Evolutionary conservation across 2,797 vertebrate species (phyloP).

Genomic region (Neosilurus mollespiculum): DNA sequence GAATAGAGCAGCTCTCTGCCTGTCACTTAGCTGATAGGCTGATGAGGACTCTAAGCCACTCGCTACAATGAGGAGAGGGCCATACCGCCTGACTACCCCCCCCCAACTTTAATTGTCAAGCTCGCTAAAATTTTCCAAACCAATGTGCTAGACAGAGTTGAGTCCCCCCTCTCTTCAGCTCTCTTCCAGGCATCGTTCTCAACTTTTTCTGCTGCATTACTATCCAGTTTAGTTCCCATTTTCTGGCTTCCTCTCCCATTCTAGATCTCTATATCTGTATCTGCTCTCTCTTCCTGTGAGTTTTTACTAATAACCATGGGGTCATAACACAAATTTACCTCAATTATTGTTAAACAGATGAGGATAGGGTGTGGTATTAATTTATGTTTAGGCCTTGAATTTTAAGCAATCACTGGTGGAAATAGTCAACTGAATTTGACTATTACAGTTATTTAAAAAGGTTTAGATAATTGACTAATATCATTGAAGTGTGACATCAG

Average conservation of each 20-base stretch:
- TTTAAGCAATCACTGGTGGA: conserved; percentile 72
- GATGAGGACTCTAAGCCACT: conserved; percentile 99
- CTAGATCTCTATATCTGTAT: conserved; percentile 49
- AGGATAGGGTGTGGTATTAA: conserved; percentile 70
- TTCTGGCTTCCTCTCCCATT: conserved; percentile 6
- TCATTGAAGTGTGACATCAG: neutral
- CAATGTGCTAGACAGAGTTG: conserved; percentile 67
- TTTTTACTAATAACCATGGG: conserved; percentile 91
- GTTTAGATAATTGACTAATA: neutral
- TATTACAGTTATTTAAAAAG: neutral
- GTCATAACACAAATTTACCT: conserved; percentile 95
- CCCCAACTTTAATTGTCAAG: conserved; percentile 91
- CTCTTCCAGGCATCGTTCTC: conserved; percentile 29
- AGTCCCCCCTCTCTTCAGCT: conserved; percentile 45
- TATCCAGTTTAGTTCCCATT: conserved; percentile 23
- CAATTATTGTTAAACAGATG: conserved; percentile 82
- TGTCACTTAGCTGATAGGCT: conserved; percentile 99
- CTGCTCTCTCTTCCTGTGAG: conserved; percentile 65
- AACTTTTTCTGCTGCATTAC: conserved; percentile 53
- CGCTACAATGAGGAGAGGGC: conserved; percentile 96
- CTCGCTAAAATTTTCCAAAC: conserved; percentile 95
- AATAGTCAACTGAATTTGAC: neutral
- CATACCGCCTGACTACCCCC: conserved; percentile 88
- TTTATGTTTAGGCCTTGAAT: conserved; percentile 85
- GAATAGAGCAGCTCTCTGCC: conserved; percentile 99